Conservation (phyloP, 1,140 invertebrate species). For the Drosophila suzukii region DNA sequence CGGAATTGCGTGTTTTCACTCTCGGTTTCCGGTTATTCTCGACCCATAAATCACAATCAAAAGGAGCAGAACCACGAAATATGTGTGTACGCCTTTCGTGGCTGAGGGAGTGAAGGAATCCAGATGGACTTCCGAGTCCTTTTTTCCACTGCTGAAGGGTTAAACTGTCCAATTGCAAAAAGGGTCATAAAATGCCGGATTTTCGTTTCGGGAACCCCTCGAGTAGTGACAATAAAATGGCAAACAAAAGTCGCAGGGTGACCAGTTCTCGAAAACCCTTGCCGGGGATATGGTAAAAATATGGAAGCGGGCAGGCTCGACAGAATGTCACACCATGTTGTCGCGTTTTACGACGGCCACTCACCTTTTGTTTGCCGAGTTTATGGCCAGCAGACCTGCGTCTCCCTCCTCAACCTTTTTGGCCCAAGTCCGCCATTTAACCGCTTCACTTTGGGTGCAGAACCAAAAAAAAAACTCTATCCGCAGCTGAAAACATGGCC, state of each 20-base stretch:
- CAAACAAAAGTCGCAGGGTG: slow-evolving; percentile 71
- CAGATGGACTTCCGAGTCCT: slow-evolving; percentile 57
- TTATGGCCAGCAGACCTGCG: slow-evolving; percentile 61
- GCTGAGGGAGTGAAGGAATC: slow-evolving; percentile 28
- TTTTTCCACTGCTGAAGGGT: slow-evolving; percentile 65
- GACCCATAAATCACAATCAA: slow-evolving; percentile 74
- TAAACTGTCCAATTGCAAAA: slow-evolving; percentile 77
- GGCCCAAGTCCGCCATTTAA: slow-evolving; percentile 43
- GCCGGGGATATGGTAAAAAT: slow-evolving; percentile 56
- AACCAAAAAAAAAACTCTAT: background rate
- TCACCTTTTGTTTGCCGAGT: slow-evolving; percentile 74
- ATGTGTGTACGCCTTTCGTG: slow-evolving; percentile 38
- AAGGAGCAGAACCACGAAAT: slow-evolving; percentile 50
- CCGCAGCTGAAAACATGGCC: slow-evolving; percentile 6
- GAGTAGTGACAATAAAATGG: slow-evolving; percentile 74
- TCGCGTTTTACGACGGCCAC: slow-evolving; percentile 73
- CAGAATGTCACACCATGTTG: slow-evolving; percentile 80
- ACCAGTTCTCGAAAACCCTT: slow-evolving; percentile 52
- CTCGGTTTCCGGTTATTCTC: slow-evolving; percentile 65
- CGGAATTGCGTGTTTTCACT: slow-evolving; percentile 25
- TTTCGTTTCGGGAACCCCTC: slow-evolving; percentile 61
- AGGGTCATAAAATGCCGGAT: slow-evolving; percentile 73
- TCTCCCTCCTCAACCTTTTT: slow-evolving; percentile 7
- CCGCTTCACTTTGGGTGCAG: slow-evolving; percentile 68
- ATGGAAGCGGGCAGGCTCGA: slow-evolving; percentile 56